Evolutionary conservation across 2,797 vertebrate genomes (phyloP).

Genomic region (Malacoctenus gilli): DNA sequence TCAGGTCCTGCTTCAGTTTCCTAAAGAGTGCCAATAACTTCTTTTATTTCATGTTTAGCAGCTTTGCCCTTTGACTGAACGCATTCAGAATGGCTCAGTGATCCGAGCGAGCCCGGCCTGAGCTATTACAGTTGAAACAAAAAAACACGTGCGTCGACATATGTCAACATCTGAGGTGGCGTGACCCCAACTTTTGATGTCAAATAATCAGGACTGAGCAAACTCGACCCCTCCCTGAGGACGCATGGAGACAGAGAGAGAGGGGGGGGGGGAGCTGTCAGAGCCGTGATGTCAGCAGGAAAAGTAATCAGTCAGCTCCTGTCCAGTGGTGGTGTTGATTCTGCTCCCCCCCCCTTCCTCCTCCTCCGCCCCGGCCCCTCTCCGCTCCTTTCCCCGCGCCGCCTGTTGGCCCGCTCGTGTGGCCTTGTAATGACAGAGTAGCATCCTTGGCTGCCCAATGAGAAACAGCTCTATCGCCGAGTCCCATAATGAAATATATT

Average conservation of each 20-base stretch:
- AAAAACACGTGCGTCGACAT: no score
- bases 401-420: slow-evolving; percentile 37
- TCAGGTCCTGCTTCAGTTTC: no score
- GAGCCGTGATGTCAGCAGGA: slow-evolving; percentile 54
- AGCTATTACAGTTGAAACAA: no score
- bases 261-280: slow-evolving; percentile 50
- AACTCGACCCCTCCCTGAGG: slow-evolving; percentile 45
- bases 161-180: slow-evolving; percentile 19
- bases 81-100: no score
- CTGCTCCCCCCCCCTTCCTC: slow-evolving; percentile 22
- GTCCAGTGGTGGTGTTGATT: slow-evolving; percentile 61
- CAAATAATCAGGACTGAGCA: slow-evolving; percentile 54
- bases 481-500: slow-evolving; percentile 72
- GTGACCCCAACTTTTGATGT: slow-evolving; percentile 43
- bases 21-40: no score
- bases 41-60: no score
- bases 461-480: slow-evolving; percentile 72
- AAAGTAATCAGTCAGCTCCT: slow-evolving; percentile 69
- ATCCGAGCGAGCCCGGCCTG: no score
- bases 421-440: slow-evolving; percentile 79
- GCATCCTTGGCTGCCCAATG: slow-evolving; percentile 74
- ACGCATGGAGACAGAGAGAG: no score
- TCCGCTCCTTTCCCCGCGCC: slow-evolving; percentile 34
- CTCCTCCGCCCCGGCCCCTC: slow-evolving; percentile 3
- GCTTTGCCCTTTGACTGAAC: no score